Evolutionary conservation across 2,797 vertebrate genomes (phyloP), one percentile per base, ranked within the genome.

Genomic region (Pygocentrus nattereri): DNA sequence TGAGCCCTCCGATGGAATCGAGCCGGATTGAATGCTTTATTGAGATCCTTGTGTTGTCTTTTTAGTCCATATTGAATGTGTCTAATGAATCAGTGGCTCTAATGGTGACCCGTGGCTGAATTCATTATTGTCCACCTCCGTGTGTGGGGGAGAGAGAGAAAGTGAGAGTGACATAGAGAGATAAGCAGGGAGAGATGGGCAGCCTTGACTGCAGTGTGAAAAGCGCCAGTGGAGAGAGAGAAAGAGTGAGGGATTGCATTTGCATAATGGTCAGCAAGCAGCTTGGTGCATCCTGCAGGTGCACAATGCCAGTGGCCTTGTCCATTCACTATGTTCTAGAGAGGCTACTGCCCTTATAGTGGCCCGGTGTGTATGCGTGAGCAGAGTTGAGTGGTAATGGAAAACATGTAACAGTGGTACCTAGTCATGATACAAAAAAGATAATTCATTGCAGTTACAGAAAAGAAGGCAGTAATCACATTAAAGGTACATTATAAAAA

Each of bases 181-280:
- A 41, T 69, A 65, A 38, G 64, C 64, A 41, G 30, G n/a, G 27
- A 13, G 52, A 30, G 68, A 65, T 19, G 18, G 59, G 21, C 23
- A 65, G 68, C 47, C 68, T 71, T 71, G 68, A 71, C 44, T 52
- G 44, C 25, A 23, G 25, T 27, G 25, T 71, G 68, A 71, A n/a
- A 30, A 71, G 68, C 25, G 16, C 8, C 5, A 13, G 11, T 23
- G 19, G 38, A 54, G 49, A 56, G 75, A 50, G 52, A 81, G 81
- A 89, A 78, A 88, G 54, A 81, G 85, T 81, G 74, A 85, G 84
- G 84, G 54, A 87, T 81, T 83, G 77, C 83, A 82, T 78, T 41
- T 30, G 76, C 44, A 56, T 41, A 54, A 54, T 18, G 8, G 64
- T 67, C 16, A 65, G 41, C 38, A 15, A 67, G 64, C 62, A 21